Evolutionary conservation across 1,140 invertebrate species (phyloP), one percentile per base, ranked within the genome.

Genomic region (Drosophila rufa): DNA sequence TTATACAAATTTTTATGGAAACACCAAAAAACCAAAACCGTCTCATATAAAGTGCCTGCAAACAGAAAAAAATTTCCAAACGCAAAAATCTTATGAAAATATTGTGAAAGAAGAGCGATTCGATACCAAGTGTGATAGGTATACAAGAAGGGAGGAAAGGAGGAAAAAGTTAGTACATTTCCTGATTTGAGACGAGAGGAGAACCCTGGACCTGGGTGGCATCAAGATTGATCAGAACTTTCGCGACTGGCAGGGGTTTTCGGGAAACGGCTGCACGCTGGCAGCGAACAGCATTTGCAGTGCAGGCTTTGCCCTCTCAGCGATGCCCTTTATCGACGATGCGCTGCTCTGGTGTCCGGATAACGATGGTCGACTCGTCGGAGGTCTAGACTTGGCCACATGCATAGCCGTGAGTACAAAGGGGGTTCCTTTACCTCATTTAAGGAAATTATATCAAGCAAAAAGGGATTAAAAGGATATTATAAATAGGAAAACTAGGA

Each of bases 301-400:
- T 94, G 85, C 85, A 90, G 94, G 93, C 86, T 94, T 94, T 94
- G 94, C 94, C 93, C 94, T 95, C 91, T 94, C 95, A 95, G 95
- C 95, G 94, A 98, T 98, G 97, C 97, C 97, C 94, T 98, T 98
- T 95, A 97, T 98, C 94, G 97, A 98, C 94, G 97, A 98, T 95
- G 97, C 98, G 92, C 93, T 97, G 79, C 95, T 98, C 80, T 98
- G 97, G 97, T 97, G 97, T 94, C 96, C 96, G 92, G 96, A 97
- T 94, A 97, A 97, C 93, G 97, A 98, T 93, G 96, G 96, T 92
- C 97, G 97, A 94, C 97, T 98, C 95, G 97, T 97, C 74, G 92
- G 86, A 75, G 92, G 92, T 70, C 83, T 92, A 91, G 97, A 98
- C 93, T 94, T 98, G 77, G 96, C 96, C 73, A 96, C 96, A 92